Conservation (phyloP, 2,113 vertebrate genomes). For the Sapajus apella region DNA sequence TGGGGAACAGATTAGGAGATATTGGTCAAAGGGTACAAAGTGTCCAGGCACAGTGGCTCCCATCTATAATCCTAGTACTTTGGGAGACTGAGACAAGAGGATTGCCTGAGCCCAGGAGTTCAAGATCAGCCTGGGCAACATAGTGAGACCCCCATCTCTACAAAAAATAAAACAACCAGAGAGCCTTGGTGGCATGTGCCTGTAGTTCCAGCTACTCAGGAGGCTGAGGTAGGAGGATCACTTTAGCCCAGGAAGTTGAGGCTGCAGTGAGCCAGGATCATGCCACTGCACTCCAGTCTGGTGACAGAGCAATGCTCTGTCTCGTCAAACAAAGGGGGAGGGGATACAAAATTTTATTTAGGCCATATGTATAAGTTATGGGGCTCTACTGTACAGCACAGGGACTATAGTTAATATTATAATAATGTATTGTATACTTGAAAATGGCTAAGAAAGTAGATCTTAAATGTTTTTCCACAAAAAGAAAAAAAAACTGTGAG, state of each 20-base stretch:
- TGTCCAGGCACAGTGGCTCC: not conserved
- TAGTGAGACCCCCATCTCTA: not conserved
- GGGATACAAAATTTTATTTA: not conserved
- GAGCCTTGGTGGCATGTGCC: not conserved
- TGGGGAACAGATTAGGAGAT: not conserved
- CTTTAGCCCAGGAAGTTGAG: not conserved
- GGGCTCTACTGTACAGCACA: not conserved
- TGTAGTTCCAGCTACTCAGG: not conserved
- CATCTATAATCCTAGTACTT: not conserved
- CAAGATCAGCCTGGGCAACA: not conserved
- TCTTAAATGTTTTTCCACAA: not conserved
- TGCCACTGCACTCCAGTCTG: not conserved
- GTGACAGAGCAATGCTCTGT: too few species aligned
- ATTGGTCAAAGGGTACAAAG: not conserved
- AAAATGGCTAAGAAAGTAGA: not conserved
- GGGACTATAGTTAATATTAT: not conserved
- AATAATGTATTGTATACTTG: not conserved
- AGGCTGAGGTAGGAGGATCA: not conserved
- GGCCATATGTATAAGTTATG: not conserved
- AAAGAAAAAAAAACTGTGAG: not conserved
- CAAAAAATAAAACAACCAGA: not conserved
- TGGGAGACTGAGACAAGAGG: not conserved
- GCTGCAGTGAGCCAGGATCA: not conserved
- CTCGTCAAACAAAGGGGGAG: too few species aligned
- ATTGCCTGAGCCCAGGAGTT: not conserved